Conservation (phyloP, 2,888 invertebrate species). For the Ischnura elegans region DNA sequence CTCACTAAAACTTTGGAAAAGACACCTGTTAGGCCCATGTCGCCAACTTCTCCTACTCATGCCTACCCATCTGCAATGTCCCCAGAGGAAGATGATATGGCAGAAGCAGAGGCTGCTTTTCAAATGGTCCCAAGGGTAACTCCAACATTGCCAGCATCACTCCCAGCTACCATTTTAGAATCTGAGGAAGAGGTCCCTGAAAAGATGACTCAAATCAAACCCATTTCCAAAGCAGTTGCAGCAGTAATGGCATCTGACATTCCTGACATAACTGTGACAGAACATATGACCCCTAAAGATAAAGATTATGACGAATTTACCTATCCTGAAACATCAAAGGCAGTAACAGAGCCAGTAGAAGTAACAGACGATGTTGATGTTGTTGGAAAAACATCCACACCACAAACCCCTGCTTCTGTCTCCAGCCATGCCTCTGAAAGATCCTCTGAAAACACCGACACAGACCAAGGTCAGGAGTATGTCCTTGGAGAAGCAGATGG, state of each 20-base stretch:
- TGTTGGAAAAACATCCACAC: slow-evolving; percentile 75
- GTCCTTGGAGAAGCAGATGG: slow-evolving; percentile 81
- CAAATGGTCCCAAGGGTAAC: slow-evolving; percentile 79
- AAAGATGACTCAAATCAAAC: slow-evolving; percentile 80
- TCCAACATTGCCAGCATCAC: slow-evolving; percentile 78
- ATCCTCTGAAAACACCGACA: slow-evolving; percentile 80
- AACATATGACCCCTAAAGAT: slow-evolving; percentile 80
- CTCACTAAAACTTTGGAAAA: slow-evolving; percentile 70
- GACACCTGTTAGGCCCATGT: slow-evolving; percentile 71
- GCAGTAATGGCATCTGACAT: slow-evolving; percentile 75
- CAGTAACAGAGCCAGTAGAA: slow-evolving; percentile 13
- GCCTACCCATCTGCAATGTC: slow-evolving; percentile 2
- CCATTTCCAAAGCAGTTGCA: slow-evolving; percentile 72
- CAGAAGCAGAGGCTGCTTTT: slow-evolving; percentile 79
- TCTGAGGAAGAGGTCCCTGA: slow-evolving; percentile 80
- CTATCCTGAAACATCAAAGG: slow-evolving; percentile 73
- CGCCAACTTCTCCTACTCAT: slow-evolving; percentile 48
- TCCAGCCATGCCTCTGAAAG: slow-evolving; percentile 81
- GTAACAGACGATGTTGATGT: slow-evolving; percentile 51
- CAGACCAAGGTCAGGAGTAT: slow-evolving; percentile 84
- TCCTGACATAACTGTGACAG: slow-evolving; percentile 83
- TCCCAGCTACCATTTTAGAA: slow-evolving; percentile 78
- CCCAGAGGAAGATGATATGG: slow-evolving; percentile 76
- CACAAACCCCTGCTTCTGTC: slow-evolving; percentile 79
- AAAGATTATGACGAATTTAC: slow-evolving; percentile 78